phyloP scores from a whole-genome alignment of 2,888 invertebrate genomes.

The Anodontia alba region DNA sequence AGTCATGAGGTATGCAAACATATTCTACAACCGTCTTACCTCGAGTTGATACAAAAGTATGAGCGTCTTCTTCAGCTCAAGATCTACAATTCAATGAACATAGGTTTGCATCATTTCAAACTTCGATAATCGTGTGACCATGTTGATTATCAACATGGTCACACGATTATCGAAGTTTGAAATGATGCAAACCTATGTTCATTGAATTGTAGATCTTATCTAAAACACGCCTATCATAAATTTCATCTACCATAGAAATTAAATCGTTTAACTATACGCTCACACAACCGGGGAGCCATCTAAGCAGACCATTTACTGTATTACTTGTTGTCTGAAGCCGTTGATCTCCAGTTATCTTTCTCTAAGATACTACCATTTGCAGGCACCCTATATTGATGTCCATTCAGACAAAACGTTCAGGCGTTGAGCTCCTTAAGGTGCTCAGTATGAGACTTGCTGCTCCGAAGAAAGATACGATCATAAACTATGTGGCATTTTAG shows the following conservation, averaged over 20 bases:
- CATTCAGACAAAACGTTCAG: neutral
- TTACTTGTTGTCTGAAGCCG: too few species aligned
- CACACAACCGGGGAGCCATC: too few species aligned
- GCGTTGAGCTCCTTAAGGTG: neutral
- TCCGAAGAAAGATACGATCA: neutral
- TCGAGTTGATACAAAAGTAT: neutral
- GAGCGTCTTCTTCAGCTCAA: neutral
- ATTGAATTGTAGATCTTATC: neutral
- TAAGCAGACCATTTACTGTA: too few species aligned
- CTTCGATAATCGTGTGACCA: slow-evolving; percentile 33
- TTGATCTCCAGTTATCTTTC: too few species aligned
- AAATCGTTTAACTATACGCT: too few species aligned
- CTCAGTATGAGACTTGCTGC: neutral
- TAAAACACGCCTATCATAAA: neutral
- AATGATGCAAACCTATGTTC: too few species aligned
- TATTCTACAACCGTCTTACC: slow-evolving; percentile 6
- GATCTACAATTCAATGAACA: slow-evolving; percentile 35
- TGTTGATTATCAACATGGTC: too few species aligned
- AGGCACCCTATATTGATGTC: neutral
- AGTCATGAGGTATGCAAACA: slow-evolving; percentile 19
- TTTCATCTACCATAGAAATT: neutral
- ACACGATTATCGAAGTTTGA: too few species aligned
- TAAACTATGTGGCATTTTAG: neutral
- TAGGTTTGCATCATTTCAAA: slow-evolving; percentile 19
- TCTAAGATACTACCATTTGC: neutral